Conservation (phyloP, 2,888 invertebrate species). For the Nephrotoma guestfalica region DNA sequence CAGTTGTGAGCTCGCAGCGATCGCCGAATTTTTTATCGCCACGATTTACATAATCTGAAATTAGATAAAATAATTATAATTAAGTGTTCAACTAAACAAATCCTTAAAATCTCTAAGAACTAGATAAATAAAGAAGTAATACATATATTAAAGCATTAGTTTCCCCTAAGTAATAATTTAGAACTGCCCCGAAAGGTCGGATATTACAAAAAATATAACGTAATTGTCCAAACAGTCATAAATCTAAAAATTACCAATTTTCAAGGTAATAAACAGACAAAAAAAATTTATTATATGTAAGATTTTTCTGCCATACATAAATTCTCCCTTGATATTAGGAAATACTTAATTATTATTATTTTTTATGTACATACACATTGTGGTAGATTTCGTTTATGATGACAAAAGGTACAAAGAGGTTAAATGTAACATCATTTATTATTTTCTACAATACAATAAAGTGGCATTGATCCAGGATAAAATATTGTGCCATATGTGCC, state of each 20-base stretch:
- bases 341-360: neutral
- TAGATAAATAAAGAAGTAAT: too few relatives aligned
- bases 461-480: too few relatives aligned
- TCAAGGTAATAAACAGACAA: neutral
- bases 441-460: neutral
- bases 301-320: neutral
- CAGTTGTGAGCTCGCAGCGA: constrained; percentile 49
- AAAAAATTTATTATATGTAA: neutral
- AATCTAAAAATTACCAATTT: neutral
- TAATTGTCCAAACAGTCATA: neutral
- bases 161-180: neutral
- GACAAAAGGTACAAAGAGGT: neutral
- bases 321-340: neutral
- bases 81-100: neutral
- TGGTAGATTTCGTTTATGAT: neutral
- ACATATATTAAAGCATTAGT: neutral
- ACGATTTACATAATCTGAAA: constrained; percentile 28
- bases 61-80: neutral
- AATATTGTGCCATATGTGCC: too few relatives aligned
- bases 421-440: neutral
- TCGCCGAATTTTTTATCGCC: constrained; percentile 61
- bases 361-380: neutral
- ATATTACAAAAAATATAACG: neutral
- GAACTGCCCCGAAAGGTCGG: neutral
- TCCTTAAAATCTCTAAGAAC: too few relatives aligned